Base-by-base conservation (phyloP, 2,888 invertebrate genomes). In the Exocentrus adspersus region DNA sequence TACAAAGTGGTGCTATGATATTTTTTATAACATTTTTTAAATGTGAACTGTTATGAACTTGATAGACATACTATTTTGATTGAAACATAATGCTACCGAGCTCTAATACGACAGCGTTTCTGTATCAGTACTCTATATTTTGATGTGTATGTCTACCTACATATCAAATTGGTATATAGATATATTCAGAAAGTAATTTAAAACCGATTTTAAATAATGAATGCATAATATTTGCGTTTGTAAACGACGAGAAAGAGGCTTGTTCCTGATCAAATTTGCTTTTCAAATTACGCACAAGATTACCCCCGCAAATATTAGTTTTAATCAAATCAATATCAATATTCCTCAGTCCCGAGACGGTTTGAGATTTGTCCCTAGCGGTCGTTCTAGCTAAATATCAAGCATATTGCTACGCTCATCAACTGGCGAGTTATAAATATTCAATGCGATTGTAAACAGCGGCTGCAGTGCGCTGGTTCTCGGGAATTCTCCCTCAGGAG, bases 321-420 rank as follows among this genome's bases (percentile, higher is more conserved):
- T 81, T 80, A 82, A 82, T 83, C 80, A 76, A 81, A 82, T 83
- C 81, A 80, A 81, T 81, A 80, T 78, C 75, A 75, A 75, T 77
- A 76, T 77, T 75, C 72, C 70, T 52, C 62, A 46, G 42, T 45
- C 51, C 51, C 62, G 68, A 58, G 67, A 63, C 52, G 48, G 59
- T 56, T 53, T 50, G 46, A 60, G 70, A 65, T 65, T 61, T 61
- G 69, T 79, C 80, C 80, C 81, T 64, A 73, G 78, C 72, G 80
- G 75, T 75, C 79, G 75, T 72, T 78, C 75, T 72, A 71, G 75
- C 80, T 79, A 82, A 81, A 82, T 77, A 77, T 81, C 79, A 76
- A 82, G 79, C 83, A 83, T 83, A 82, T 83, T 82, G 83, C 82
- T 81, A 79, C 82, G 83, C 81, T 83, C 83, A 82, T 82, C 83